These are phyloP conservation scores for Uropetala carovei DNA, from an alignment of 2,888 invertebrate species.

Conservation along the genomic window DNA sequence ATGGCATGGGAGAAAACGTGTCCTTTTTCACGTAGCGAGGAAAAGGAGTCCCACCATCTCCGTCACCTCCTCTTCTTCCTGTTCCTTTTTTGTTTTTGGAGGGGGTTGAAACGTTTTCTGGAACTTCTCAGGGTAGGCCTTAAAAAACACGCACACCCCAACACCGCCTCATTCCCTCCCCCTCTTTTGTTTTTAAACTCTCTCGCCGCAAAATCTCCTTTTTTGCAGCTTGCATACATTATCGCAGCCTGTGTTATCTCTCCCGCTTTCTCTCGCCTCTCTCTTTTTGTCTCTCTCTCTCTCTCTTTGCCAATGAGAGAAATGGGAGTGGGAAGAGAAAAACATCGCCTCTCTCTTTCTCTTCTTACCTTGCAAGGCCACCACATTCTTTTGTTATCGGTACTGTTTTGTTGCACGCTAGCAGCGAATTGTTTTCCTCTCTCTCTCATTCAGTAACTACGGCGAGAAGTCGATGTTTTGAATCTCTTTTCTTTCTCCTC, in stretches of 20 bases:
- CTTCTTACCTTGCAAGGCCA: neutral
- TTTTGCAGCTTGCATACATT: conserved; percentile 32
- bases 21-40: neutral
- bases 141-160: neutral
- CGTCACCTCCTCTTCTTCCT: too few relatives aligned
- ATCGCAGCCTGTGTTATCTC: neutral
- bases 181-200: neutral
- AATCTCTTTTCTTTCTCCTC: neutral
- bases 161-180: neutral
- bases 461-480: neutral
- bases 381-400: neutral
- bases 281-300: neutral
- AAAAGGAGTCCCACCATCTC: neutral
- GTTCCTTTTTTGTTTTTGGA: too few relatives aligned
- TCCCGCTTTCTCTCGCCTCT: neutral
- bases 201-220: neutral
- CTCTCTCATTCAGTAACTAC: too few relatives aligned
- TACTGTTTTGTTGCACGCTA: neutral
- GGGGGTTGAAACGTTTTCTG: conserved; percentile 2
- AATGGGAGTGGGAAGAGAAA: neutral
- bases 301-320: neutral
- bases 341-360: neutral
- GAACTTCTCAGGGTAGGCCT: neutral
- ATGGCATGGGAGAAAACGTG: too few relatives aligned
- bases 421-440: too few relatives aligned